Evolutionary conservation across 2,113 vertebrate species (phyloP), one percentile per base, ranked within the genome.

Genomic region (Halcyon senegalensis): DNA sequence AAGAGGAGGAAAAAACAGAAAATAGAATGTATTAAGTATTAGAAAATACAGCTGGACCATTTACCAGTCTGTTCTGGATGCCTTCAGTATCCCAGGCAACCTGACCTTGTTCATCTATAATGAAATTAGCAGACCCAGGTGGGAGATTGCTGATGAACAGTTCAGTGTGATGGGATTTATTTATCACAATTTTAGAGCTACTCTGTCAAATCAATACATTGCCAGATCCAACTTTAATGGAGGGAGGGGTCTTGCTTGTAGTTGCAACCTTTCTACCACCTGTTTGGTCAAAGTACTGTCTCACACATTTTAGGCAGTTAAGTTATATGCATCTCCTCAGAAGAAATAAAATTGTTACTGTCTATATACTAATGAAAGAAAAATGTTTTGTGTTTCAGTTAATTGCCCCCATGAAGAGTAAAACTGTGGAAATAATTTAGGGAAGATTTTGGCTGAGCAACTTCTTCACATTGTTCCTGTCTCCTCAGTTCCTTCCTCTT

Each of bases 151-250:
- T 89, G 43, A 28, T 73, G 90, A 95, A 64, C 39, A 33, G 37
- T 92, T 96, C 62, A 75, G 64, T 72, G 44, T 80, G 77, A 73
- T 64, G 48, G 68, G 94, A 93, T 93, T 92, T 92, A 92, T 90
- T 94, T 89, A 68, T 84, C 72, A 78, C 56, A 53, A 35, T 82
- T 90, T 92, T 78, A 77, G 76, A 96, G 51, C 37, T 66, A 44
- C n/a, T 69, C 39, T 89, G 51, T 84, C 69, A 87, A 81, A 86
- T 68, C 69, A 60, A 72, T 90, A 58, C 28, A 30, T 44, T 62
- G 16, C 53, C 73, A 75, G 60, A 39, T 90, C 31, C 73, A 76
- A 43, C 58, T 73, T 89, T 90, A 75, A 7, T 55, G 37, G 60
- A 80, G 41, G 37, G 13, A 72, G 44, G 66, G 44, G 50, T 19